phyloP scores from a whole-genome alignment of 2,797 vertebrate species.

The Sebastes diploproa region DNA sequence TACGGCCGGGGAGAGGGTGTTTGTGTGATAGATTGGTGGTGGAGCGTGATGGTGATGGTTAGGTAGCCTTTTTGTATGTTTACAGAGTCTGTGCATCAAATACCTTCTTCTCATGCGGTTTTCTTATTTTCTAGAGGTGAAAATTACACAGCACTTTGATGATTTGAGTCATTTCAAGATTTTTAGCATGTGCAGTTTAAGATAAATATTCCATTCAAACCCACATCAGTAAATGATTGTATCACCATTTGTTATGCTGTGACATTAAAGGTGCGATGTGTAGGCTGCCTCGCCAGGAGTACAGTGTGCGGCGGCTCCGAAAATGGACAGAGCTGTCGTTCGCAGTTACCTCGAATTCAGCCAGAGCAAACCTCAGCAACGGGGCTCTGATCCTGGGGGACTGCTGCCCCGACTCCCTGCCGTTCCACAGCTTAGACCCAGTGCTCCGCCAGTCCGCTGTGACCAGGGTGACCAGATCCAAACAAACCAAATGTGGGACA shows the following conservation, averaged over 20 bases:
- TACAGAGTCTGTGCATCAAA: not conserved
- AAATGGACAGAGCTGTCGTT: too few relatives aligned
- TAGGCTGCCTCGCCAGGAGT: not conserved
- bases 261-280: not conserved
- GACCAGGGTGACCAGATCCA: too few relatives aligned
- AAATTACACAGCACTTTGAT: not conserved
- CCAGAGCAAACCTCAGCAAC: too few relatives aligned
- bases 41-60: not conserved
- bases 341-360: too few relatives aligned
- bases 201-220: not conserved
- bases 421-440: too few relatives aligned
- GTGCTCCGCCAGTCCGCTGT: too few relatives aligned
- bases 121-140: not conserved
- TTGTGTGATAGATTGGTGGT: constrained; percentile 10
- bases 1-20: not conserved
- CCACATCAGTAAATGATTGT: not conserved
- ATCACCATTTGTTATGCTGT: not conserved
- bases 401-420: too few relatives aligned
- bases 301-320: too few relatives aligned
- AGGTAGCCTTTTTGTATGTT: not conserved
- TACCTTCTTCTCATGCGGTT: not conserved
- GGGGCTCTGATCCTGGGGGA: too few relatives aligned
- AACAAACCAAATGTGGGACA: too few relatives aligned
- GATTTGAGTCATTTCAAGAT: not conserved
- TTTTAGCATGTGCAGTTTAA: not conserved